Evolutionary conservation across 2,113 vertebrate species (phyloP).

Genomic region (Coptodon bakossiorum): DNA sequence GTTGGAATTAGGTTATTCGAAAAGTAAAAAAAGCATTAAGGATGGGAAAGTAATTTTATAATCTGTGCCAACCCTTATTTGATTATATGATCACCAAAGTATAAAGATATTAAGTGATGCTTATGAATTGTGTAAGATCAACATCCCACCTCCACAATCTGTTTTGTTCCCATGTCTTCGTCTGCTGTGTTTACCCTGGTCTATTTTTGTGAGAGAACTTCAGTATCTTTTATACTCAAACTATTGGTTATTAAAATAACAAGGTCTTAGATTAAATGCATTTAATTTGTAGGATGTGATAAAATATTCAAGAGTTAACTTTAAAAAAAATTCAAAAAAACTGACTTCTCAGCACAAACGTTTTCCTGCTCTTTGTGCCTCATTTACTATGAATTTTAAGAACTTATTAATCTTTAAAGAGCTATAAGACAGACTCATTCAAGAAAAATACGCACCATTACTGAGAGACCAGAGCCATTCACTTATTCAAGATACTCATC

Average conservation of each 20-base stretch:
- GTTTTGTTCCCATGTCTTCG: not conserved
- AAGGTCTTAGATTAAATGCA: not conserved
- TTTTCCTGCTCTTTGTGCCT: not conserved
- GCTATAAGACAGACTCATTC: not conserved
- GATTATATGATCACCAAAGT: not conserved
- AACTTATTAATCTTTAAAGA: constrained; percentile 21
- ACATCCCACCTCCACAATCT: not conserved
- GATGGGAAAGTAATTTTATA: not conserved
- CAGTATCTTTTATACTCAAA: not conserved
- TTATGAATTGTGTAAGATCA: constrained; percentile 1
- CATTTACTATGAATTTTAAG: not conserved
- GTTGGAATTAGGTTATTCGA: not conserved
- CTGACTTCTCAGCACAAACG: not conserved
- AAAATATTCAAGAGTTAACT: not conserved
- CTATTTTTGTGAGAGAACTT: not conserved
- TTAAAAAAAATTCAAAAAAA: not conserved
- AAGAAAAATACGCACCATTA: not conserved
- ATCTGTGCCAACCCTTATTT: not conserved
- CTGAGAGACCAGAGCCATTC: not conserved
- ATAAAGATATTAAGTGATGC: constrained; percentile 1
- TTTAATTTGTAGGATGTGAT: not conserved
- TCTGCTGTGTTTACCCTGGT: not conserved
- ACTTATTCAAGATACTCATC: not conserved
- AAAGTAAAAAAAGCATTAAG: not conserved
- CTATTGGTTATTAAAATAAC: not conserved